Evolutionary conservation across 2,797 vertebrate genomes (phyloP).

Genomic region (Cyclopterus lumpus): DNA sequence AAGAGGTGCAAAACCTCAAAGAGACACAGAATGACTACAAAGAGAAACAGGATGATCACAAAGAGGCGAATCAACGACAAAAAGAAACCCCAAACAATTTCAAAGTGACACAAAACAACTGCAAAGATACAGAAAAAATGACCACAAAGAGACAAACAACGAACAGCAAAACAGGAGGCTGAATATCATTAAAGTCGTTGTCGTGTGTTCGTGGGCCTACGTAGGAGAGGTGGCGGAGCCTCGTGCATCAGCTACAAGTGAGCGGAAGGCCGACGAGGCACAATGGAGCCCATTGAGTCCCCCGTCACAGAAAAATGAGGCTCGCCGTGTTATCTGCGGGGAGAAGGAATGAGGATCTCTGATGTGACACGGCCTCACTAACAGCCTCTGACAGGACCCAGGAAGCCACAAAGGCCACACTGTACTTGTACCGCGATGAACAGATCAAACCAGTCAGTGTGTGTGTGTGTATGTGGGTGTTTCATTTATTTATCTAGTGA

Average conservation of each 20-base stretch:
- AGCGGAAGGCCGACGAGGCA: slow-evolving; percentile 53
- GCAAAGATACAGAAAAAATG: background rate
- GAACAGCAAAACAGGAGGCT: background rate
- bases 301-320: slow-evolving; percentile 59
- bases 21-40: background rate
- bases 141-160: background rate
- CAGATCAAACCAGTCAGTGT: slow-evolving; percentile 41
- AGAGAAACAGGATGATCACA: background rate
- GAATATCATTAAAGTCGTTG: no score
- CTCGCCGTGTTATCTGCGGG: slow-evolving; percentile 66
- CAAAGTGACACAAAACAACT: background rate
- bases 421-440: slow-evolving; percentile 44
- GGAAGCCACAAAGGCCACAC: slow-evolving; percentile 66
- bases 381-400: slow-evolving; percentile 70
- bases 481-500: slow-evolving; percentile 32
- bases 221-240: background rate
- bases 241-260: slow-evolving; percentile 2
- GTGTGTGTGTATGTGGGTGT: slow-evolving; percentile 17
- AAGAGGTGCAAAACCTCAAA: background rate
- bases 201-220: background rate
- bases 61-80: background rate
- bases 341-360: slow-evolving; percentile 50
- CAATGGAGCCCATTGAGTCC: slow-evolving; percentile 66
- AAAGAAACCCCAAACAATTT: background rate
- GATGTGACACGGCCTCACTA: slow-evolving; percentile 72